Conservation (phyloP, 2,797 vertebrate species). For the Mus caroli region DNA sequence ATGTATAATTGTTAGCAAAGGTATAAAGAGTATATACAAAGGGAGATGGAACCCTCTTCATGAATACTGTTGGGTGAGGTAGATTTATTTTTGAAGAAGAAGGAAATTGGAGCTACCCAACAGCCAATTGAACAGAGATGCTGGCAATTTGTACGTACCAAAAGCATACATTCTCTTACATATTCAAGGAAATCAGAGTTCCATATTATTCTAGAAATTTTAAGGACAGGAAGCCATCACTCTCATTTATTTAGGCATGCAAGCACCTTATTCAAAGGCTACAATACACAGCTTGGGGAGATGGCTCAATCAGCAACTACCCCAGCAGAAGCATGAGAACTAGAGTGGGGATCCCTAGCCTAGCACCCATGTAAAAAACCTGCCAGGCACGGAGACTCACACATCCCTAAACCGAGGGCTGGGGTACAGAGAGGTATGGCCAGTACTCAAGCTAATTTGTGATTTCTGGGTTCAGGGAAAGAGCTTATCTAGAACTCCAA, state of each 20-base stretch:
- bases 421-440: background rate
- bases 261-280: conserved; percentile 21
- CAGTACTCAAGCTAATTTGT: background rate
- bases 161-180: background rate
- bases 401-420: background rate
- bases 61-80: background rate
- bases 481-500: background rate
- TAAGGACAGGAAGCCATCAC: background rate
- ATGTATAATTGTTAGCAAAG: background rate
- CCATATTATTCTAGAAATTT: background rate
- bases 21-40: background rate
- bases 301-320: background rate
- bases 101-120: background rate
- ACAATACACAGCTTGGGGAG: background rate
- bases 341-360: background rate
- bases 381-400: background rate
- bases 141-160: background rate
- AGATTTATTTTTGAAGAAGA: background rate
- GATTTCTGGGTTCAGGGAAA: background rate
- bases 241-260: background rate
- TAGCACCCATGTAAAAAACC: background rate
- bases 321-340: background rate
- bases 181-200: conserved; percentile 29
- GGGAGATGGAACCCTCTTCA: background rate
- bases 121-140: background rate